Base-by-base conservation (phyloP, 2,797 vertebrate genomes). In the Cynodonichthys magdalenae region DNA sequence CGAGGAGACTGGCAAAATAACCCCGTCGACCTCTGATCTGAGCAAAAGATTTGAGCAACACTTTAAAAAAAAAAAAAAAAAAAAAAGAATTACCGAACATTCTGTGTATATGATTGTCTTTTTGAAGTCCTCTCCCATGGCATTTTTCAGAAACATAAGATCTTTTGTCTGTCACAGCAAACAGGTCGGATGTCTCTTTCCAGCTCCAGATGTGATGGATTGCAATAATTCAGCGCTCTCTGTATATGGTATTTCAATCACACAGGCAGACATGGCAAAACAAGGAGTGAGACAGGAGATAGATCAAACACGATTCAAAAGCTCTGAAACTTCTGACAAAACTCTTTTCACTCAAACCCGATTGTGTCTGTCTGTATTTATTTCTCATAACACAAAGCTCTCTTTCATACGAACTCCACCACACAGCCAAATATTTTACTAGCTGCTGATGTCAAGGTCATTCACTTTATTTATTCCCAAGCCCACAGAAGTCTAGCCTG, bases 1-100 rank as follows among this genome's bases (percentile, higher is more conserved):
- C 95, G 66, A 96, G 94, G 89, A 86, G 94, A 79, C 94, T 99
- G 81, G 93, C 92, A 90, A 94, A 95, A 75, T 95, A 95, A 81
- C 53, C 15, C 36, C 36, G 36, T 20, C 59, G 6, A 24, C 15
- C 11, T 39, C 36, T 39, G 15, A 57, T 42, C 63, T 4, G 0
- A 73, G 4, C 51, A 1, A 48, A 0, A 59, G 29, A 39, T 14
- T 65, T 47, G 5, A 39, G n/a, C 39, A 57, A 53, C 51, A 53
- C 58, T 58, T 47, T 2, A 29, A 28, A 51, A 28, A 36, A 53
- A 12, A 48, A 15, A 11, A 36, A 58, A 18, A 60, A 19, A 46
- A 27, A 49, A 18, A 59, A 9, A 24, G 15, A 47, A 53, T 48
- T n/a, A 24, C 28, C 36, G 58, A 55, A 68, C 51, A 59, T 12